Base-by-base conservation (phyloP, 1,140 invertebrate genomes). In the Solen grandis region DNA sequence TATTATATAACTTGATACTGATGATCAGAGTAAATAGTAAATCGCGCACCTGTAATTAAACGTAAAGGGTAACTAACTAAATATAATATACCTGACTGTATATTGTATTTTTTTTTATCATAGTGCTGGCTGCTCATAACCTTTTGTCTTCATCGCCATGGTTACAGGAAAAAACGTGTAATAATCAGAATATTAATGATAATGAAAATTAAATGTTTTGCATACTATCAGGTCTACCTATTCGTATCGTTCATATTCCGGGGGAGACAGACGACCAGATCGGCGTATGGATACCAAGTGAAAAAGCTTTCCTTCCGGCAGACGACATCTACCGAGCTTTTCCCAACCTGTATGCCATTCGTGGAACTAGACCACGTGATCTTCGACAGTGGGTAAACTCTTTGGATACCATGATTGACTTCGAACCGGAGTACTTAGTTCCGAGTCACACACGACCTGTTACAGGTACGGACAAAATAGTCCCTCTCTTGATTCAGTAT, bases 211-310 rank as follows among this genome's bases (percentile, higher is more conserved):
- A n/a, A n/a, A n/a, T n/a, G n/a, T n/a, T n/a, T n/a, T n/a, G n/a
- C 41, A 46, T 46, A 10, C 41, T 46, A 10, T 16, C 54, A 86
- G 87, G 86, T 25, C 16, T 88, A 29, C 31, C 77, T n/a, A 10
- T 88, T 35, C 70, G 69, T 16, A 77, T 89, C 5, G 36, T 90
- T 19, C 88, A 89, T 79, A 90, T 90, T 35, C 89, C 89, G 0
- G 89, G 89, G 16, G 89, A 90, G 63, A 90, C 89, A 2, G 74
- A 81, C 35, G 88, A 90, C 68, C 88, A 89, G 55, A 89, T 90
- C 29, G 89, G 85, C 3, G 86, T 90, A 10, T 90, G 88, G 88
- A 31, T 88, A 22, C 83, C 85, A 4, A 80, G 85, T 8, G 68
- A 84, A 50, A 70, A 73, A 66, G 76, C 82, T 3, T 82, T 90